A percentile compares a stretch with the other conserved stretches of the same genome.
phyloP scores from a whole-genome alignment of 2,888 invertebrate species.

The Apotomis capreana region DNA sequence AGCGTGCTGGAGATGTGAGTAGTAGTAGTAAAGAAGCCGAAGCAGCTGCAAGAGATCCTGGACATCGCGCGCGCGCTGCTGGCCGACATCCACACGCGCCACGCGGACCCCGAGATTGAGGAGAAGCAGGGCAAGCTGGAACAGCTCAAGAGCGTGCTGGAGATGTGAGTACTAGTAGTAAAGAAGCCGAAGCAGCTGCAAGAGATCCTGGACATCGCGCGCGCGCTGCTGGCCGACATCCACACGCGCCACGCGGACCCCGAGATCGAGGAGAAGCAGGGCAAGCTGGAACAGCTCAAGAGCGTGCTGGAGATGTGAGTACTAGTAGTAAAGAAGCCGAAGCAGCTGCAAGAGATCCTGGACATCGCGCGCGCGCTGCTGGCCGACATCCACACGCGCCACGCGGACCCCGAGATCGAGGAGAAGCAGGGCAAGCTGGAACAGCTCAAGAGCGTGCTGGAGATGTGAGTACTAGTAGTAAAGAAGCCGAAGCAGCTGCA shows the following conservation, averaged over 20 bases:
- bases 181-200: constrained; percentile 98
- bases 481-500: constrained; percentile 98
- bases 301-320: constrained; percentile 99
- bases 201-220: constrained; percentile 98
- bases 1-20: constrained; percentile 99
- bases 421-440: constrained; percentile 98
- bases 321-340: constrained; percentile 98
- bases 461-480: constrained; percentile 89
- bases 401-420: constrained; percentile 95
- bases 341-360: constrained; percentile 98
- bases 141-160: constrained; percentile 98
- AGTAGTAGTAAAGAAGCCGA: constrained; percentile 98
- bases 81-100: constrained; percentile 93
- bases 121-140: constrained; percentile 98
- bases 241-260: constrained; percentile 94
- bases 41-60: constrained; percentile 98
- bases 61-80: constrained; percentile 97
- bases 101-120: constrained; percentile 95
- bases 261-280: constrained; percentile 98
- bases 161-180: constrained; percentile 89
- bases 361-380: constrained; percentile 97
- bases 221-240: constrained; percentile 94
- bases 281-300: constrained; percentile 98
- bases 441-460: constrained; percentile 98
- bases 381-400: constrained; percentile 93